Conservation (phyloP, 1,140 invertebrate species). For the Neomicropteryx cornuta region DNA sequence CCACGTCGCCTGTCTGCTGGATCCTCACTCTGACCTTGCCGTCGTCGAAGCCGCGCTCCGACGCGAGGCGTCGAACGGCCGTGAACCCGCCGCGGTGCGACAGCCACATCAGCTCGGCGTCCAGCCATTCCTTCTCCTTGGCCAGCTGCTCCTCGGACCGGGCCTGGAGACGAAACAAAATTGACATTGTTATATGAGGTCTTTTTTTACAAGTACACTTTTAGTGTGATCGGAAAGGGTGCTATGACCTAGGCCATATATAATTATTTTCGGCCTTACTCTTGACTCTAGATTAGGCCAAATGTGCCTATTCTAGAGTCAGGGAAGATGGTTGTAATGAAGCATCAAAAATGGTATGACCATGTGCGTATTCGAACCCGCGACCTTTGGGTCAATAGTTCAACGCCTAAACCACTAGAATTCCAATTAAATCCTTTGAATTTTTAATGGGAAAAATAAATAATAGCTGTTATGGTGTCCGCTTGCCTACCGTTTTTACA, state of each 20-base stretch:
- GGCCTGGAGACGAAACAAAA: conserved; percentile 44
- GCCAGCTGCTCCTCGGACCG: conserved; percentile 71
- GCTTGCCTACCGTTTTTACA: too few relatives aligned
- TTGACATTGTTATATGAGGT: background rate
- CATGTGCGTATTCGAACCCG: too few relatives aligned
- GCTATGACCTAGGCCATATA: too few relatives aligned
- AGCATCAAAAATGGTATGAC: too few relatives aligned
- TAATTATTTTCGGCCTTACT: too few relatives aligned
- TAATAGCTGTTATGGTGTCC: too few relatives aligned
- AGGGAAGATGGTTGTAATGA: too few relatives aligned
- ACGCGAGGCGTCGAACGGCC: conserved; percentile 49
- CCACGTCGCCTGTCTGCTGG: conserved; percentile 61
- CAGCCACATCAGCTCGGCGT: conserved; percentile 77
- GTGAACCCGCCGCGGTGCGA: conserved; percentile 85
- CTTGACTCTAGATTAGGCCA: too few relatives aligned
- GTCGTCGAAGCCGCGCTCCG: conserved; percentile 32
- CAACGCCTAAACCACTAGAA: too few relatives aligned
- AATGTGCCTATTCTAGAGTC: too few relatives aligned
- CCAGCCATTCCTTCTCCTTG: conserved; percentile 69
- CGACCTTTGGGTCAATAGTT: too few relatives aligned
- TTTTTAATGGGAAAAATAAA: conserved; percentile 12
- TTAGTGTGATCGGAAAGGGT: background rate
- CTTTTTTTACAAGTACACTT: background rate
- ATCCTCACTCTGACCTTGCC: conserved; percentile 66
- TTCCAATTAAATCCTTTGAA: conserved; percentile 24